Percentiles rank a stretch among this genome's conserved stretches.
Conservation (phyloP, 2,113 vertebrate species). For the Macrotus californicus region DNA sequence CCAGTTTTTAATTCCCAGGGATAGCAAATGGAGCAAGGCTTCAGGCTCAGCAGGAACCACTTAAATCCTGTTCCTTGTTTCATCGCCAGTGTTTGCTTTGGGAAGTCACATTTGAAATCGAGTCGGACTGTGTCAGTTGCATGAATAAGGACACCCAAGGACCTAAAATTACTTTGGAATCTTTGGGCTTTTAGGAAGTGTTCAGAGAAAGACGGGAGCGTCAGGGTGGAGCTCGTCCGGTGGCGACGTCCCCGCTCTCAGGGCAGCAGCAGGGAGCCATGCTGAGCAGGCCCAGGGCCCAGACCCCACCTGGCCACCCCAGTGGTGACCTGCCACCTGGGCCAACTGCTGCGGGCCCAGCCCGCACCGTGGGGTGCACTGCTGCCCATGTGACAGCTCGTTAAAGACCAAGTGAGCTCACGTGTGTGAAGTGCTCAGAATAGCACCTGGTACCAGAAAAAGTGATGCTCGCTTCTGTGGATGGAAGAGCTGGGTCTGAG, state of each 20-base stretch:
- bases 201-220: accelerated
- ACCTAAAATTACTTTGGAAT: accelerated
- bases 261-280: not conserved
- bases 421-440: not conserved
- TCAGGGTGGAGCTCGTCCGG: accelerated
- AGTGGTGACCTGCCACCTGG: accelerated
- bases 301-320: accelerated
- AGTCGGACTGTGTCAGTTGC: not conserved
- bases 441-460: not conserved
- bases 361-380: accelerated
- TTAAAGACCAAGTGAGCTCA: accelerated
- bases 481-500: accelerated
- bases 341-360: accelerated
- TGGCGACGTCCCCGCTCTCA: not conserved
- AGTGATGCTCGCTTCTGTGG: accelerated
- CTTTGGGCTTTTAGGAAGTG: accelerated
- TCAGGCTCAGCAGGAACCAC: not conserved
- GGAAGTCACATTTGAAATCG: not conserved
- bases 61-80: not conserved
- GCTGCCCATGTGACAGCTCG: accelerated
- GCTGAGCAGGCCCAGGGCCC: accelerated
- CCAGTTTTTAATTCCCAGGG: not conserved
- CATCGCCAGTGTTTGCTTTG: not conserved
- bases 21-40: not conserved
- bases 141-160: not conserved